Evolutionary conservation across 2,797 vertebrate species (phyloP).

Genomic region (Pangasius sanitwongsei): DNA sequence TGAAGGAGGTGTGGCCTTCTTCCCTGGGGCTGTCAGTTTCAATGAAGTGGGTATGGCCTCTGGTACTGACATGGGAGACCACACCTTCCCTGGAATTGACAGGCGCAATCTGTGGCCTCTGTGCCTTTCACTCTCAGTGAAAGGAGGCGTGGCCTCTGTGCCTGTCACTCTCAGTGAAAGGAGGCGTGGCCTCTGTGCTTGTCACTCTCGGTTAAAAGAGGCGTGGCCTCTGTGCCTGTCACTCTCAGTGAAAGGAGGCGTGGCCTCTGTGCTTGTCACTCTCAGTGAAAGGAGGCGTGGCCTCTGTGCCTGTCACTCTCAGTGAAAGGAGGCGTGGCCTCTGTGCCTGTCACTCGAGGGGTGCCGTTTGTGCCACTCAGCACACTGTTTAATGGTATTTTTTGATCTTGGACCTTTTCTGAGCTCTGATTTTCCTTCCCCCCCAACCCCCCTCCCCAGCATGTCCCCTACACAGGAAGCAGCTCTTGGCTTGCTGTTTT

Average conservation of each 20-base stretch:
- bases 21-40: not conserved
- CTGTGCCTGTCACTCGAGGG: not conserved
- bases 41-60: not conserved
- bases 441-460: not conserved
- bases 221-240: not conserved
- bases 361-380: not conserved
- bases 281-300: not conserved
- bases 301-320: not conserved
- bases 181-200: not conserved
- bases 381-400: not conserved
- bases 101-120: too few species aligned
- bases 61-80: not conserved
- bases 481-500: conserved; percentile 67
- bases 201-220: not conserved
- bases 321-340: not conserved
- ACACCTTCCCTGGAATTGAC: not conserved
- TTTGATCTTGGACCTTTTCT: not conserved
- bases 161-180: not conserved
- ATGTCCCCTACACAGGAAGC: conserved; percentile 72
- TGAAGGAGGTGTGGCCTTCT: not conserved
- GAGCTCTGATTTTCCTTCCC: conserved; percentile 28
- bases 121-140: not conserved
- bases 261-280: not conserved
- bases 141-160: not conserved
- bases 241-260: not conserved